Conservation (phyloP, 1,140 invertebrate species). For the Drosophila repletoides region DNA sequence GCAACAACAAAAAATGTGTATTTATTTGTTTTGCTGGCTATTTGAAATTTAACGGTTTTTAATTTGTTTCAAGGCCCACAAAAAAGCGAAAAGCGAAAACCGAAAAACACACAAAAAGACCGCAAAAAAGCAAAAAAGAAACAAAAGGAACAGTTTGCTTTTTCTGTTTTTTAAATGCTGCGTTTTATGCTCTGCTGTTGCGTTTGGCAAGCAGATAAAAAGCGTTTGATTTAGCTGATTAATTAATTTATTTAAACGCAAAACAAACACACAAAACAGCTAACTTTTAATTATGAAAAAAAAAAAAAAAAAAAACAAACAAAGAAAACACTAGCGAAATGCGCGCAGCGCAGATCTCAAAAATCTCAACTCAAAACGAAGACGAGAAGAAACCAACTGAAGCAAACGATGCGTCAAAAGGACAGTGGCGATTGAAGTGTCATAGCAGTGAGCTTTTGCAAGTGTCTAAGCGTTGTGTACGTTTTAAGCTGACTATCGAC, state of each 20-base stretch:
- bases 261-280: conserved; percentile 17
- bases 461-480: neutral
- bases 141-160: conserved; percentile 32
- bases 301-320: conserved; percentile 34
- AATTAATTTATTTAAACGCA: conserved; percentile 22
- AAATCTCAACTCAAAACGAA: conserved; percentile 27
- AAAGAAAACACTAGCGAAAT: conserved; percentile 15
- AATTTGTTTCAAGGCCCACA: conserved; percentile 65
- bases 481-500: neutral
- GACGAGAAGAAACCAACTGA: neutral
- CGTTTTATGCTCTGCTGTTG: conserved; percentile 21
- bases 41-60: conserved; percentile 68
- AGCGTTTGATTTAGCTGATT: conserved; percentile 15
- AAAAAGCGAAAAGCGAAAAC: conserved; percentile 40
- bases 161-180: conserved; percentile 23
- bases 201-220: conserved; percentile 32
- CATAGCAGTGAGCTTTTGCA: conserved; percentile 24
- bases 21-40: conserved; percentile 64
- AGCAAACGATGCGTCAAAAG: neutral
- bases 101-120: conserved; percentile 41
- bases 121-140: conserved; percentile 36
- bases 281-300: conserved; percentile 3
- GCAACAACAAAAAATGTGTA: conserved; percentile 57
- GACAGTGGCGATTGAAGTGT: neutral
- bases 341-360: conserved; percentile 37